phyloP scores from a whole-genome alignment of 2,888 invertebrate genomes.

The Smittia aterrima region DNA sequence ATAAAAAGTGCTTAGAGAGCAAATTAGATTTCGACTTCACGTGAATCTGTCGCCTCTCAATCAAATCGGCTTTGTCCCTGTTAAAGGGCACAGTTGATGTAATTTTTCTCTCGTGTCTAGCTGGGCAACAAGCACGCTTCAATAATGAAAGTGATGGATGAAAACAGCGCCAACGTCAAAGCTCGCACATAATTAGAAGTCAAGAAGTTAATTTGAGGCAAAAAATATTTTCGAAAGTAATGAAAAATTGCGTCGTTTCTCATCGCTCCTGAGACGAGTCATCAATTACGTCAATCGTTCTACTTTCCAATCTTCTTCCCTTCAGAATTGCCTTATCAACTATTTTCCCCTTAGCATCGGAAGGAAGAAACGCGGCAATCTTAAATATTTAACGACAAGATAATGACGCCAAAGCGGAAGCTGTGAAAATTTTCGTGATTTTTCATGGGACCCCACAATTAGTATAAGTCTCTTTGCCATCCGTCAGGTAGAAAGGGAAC shows the following conservation, averaged over 20 bases:
- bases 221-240: neutral
- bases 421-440: neutral
- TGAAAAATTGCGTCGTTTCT: neutral
- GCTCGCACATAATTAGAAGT: neutral
- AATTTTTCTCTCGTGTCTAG: no score
- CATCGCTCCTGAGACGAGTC: neutral
- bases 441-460: neutral
- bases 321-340: neutral
- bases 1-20: no score
- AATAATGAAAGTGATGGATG: no score
- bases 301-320: neutral
- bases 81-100: no score
- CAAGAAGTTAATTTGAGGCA: conserved; percentile 2
- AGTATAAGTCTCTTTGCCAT: no score
- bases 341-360: neutral
- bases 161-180: no score
- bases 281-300: neutral
- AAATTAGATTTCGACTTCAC: no score
- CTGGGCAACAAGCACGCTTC: no score
- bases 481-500: no score
- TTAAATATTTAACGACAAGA: neutral
- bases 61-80: no score
- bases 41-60: no score
- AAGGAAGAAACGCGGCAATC: neutral
- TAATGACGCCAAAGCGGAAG: neutral